Conservation (phyloP, 2,888 invertebrate genomes). For the Clostera curtula region DNA sequence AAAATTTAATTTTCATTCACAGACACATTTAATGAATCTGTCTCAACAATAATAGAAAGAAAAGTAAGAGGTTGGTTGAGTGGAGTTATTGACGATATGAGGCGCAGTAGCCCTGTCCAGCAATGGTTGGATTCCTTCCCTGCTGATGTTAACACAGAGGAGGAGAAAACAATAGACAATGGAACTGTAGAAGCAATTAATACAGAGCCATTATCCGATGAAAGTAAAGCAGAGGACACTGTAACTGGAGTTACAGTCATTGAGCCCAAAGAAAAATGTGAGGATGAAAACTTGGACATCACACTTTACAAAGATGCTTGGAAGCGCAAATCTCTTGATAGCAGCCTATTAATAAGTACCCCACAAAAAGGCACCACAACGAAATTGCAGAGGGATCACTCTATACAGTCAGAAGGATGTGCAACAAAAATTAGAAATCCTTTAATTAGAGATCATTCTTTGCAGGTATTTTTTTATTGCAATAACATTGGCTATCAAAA, state of each 20-base stretch:
- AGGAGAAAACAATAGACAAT: conserved; percentile 20
- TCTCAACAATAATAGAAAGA: conserved; percentile 61
- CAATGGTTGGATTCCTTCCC: conserved; percentile 85
- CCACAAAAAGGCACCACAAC: conserved; percentile 39
- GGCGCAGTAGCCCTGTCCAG: conserved; percentile 81
- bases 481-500: conserved; percentile 41
- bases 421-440: conserved; percentile 61
- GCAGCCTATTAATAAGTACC: conserved; percentile 42
- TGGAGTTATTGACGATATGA: conserved; percentile 73
- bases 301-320: conserved; percentile 43
- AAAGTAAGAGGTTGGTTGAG: conserved; percentile 67
- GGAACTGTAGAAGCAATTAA: conserved; percentile 26
- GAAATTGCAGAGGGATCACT: conserved; percentile 58
- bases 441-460: conserved; percentile 63
- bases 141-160: conserved; percentile 31
- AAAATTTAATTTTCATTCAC: conserved; percentile 14
- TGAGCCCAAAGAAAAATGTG: conserved; percentile 33
- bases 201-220: conserved; percentile 41
- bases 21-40: conserved; percentile 66
- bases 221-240: conserved; percentile 50
- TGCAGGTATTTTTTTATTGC: conserved; percentile 47
- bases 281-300: conserved; percentile 50
- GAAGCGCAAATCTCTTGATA: conserved; percentile 58
- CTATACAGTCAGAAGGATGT: conserved; percentile 65
- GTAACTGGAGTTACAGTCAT: conserved; percentile 52